Evolutionary conservation across 2,113 vertebrate genomes (phyloP).

Genomic region (Isichthys henryi): DNA sequence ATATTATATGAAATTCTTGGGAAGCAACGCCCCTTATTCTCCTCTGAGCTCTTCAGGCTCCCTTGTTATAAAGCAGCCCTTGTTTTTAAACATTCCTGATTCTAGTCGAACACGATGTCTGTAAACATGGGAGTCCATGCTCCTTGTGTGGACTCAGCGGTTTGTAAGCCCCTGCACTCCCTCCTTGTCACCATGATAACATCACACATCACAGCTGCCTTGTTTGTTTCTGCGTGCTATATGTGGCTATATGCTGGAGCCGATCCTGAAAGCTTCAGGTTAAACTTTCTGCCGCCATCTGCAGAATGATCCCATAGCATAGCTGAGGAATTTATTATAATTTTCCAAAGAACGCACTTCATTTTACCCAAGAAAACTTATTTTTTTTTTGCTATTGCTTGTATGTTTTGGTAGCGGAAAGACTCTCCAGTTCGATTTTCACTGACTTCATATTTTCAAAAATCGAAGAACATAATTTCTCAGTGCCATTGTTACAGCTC

Average conservation of each 20-base stretch:
- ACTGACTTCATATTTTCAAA: not conserved
- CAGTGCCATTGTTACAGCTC: not conserved
- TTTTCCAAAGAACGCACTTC: not conserved
- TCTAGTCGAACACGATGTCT: not conserved
- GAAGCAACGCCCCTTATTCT: not conserved
- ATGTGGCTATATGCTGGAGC: not conserved
- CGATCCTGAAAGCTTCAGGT: not conserved
- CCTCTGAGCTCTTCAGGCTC: not conserved
- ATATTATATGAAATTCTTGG: not conserved
- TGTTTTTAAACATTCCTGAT: not conserved
- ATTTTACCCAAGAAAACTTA: not conserved
- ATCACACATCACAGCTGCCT: not conserved
- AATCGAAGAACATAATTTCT: not conserved
- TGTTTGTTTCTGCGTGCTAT: not conserved
- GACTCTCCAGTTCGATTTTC: not conserved
- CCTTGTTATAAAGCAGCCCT: not conserved
- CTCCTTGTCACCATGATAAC: not conserved
- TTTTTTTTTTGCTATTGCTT: not conserved
- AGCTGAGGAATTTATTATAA: not conserved
- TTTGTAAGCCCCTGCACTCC: not conserved
- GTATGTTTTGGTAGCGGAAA: not conserved
- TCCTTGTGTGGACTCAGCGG: not conserved
- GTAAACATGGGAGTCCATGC: not conserved
- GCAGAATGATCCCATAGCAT: not conserved
- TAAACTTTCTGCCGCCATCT: not conserved